Evolutionary conservation across 2,888 invertebrate genomes (phyloP), one percentile per base, ranked within the genome.

Genomic region (Stenolophus ochropezus): DNA sequence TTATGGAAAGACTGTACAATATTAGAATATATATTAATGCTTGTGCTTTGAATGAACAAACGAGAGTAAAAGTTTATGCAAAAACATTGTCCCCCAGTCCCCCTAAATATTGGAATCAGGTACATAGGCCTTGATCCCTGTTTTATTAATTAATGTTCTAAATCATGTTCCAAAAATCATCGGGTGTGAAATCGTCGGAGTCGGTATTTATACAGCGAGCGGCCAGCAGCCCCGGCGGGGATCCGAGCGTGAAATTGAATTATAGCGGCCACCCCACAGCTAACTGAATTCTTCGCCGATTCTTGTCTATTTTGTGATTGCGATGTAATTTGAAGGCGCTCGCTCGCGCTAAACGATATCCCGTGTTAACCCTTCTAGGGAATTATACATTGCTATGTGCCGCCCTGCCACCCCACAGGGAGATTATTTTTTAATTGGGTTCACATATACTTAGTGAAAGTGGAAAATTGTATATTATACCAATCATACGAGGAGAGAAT

Each of bases 201-300:
- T 75, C 53, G 25, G 75, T 75, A 75, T 75, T 75, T 75, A 75
- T 75, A 75, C 51, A 75, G 53, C 75, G 73, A 69, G 42, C 33
- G 69, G 33, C 16, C 21, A 4, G 51, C 23, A 53, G 18, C 42
- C 21, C 73, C 11, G 11, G 56, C 84, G 87, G 88, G 88, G 88
- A 89, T 88, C 87, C 89, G 88, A 89, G 87, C 89, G 88, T 89
- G 89, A 89, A 89, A 89, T 89, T 89, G 89, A 89, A 89, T 89
- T 89, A 89, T 89, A 88, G 87, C 87, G 87, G 86, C 86, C 86
- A 65, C 21, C 56, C 8, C 56, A 58, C 80, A 73, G 73, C 73
- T 80, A 80, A 80, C 80, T 80, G 80, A 80, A 80, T 80, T 80
- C 80, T 80, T 80, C 56, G 33, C 58, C 80, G 80, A 80, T 80